Percentiles rank a stretch among this genome's conserved stretches.
Conservation (phyloP, 1,140 invertebrate genomes). For the Neomicropteryx cornuta region DNA sequence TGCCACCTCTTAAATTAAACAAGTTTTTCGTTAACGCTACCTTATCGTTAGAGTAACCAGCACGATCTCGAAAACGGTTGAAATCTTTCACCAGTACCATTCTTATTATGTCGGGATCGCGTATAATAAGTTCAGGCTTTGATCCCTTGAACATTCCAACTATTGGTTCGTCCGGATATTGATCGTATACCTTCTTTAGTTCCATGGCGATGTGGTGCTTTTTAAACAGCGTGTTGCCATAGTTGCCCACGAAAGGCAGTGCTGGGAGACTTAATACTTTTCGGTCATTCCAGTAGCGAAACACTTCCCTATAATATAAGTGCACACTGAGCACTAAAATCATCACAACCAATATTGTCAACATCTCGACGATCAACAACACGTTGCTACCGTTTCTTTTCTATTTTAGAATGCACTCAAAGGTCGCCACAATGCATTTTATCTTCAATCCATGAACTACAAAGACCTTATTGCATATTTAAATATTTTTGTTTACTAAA, state of each 20-base stretch:
- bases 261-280: conserved; percentile 25
- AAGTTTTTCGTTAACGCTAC: conserved; percentile 24
- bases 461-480: too few species aligned
- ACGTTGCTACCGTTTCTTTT: too few species aligned
- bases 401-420: too few species aligned
- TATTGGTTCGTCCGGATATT: conserved; percentile 23
- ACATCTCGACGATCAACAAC: too few species aligned
- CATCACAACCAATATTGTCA: too few species aligned
- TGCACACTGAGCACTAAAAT: too few species aligned
- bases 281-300: conserved; percentile 30
- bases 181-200: conserved; percentile 15
- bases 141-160: conserved; percentile 30
- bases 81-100: conserved; percentile 37
- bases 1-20: conserved; percentile 26
- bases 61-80: conserved; percentile 33
- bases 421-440: too few species aligned
- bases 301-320: too few species aligned
- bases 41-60: conserved; percentile 14
- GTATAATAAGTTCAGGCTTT: conserved; percentile 28
- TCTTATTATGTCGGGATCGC: conserved; percentile 36
- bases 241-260: conserved; percentile 26
- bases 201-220: conserved; percentile 15
- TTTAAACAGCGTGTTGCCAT: conserved; percentile 21
- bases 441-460: too few species aligned
- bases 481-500: too few species aligned